These are phyloP conservation scores for Monochamus saltuarius DNA, from an alignment of 1,140 invertebrate species.

Conservation along the genomic window DNA sequence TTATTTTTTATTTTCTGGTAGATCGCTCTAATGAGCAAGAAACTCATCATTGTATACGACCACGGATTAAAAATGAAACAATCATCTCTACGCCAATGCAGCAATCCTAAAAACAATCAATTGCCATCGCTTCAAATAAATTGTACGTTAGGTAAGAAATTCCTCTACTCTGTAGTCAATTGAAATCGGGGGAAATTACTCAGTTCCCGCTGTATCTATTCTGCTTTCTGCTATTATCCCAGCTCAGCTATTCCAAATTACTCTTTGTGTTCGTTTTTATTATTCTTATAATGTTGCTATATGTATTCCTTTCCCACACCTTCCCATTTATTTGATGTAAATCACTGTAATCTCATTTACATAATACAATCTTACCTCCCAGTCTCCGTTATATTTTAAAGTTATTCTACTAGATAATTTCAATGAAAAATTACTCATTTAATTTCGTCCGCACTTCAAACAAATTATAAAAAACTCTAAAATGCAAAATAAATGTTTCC, in stretches of 20 bases:
- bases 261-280: slow-evolving; percentile 10
- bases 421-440: no score
- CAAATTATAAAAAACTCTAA: no score
- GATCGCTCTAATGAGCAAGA: slow-evolving; percentile 14
- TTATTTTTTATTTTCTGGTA: slow-evolving; percentile 18
- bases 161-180: slow-evolving; percentile 21
- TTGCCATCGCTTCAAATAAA: slow-evolving; percentile 14
- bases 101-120: slow-evolving; percentile 14
- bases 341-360: no score
- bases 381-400: no score
- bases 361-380: no score
- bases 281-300: slow-evolving; percentile 13
- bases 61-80: slow-evolving; percentile 20
- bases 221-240: slow-evolving; percentile 21
- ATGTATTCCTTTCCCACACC: neutral
- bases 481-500: no score
- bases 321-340: no score
- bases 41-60: slow-evolving; percentile 19
- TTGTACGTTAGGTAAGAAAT: slow-evolving; percentile 24
- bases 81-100: slow-evolving; percentile 1
- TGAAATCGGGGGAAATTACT: slow-evolving; percentile 21
- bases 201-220: slow-evolving; percentile 18
- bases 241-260: slow-evolving; percentile 13
- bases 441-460: no score
- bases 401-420: no score